A percentile compares a stretch with the other conserved stretches of the same genome.
phyloP scores from a whole-genome alignment of 1,140 invertebrate genomes.

The Diachasma alloeum region DNA sequence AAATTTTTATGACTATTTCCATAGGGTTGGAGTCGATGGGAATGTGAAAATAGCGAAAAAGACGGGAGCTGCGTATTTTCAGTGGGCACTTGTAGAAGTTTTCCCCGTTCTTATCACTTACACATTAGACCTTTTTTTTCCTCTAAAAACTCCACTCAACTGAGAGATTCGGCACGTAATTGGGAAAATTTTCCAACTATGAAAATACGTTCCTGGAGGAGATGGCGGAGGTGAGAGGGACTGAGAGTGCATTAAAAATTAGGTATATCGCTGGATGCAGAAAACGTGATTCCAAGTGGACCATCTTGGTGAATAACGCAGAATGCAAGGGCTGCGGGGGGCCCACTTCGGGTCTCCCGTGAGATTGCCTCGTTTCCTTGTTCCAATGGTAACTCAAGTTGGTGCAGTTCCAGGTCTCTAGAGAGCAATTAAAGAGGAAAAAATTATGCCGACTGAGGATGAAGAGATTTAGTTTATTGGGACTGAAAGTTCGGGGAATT shows the following conservation, averaged over 20 bases:
- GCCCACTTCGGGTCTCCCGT: background rate
- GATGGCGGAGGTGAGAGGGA: background rate
- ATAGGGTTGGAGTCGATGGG: too few species aligned
- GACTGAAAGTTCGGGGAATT: background rate
- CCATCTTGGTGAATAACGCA: conserved; percentile 6
- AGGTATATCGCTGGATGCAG: background rate
- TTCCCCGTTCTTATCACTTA: background rate
- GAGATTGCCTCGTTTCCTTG: background rate
- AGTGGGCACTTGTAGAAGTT: background rate
- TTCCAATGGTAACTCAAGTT: background rate
- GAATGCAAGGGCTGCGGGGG: background rate
- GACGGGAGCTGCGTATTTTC: too few species aligned
- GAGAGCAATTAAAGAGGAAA: background rate
- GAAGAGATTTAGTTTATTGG: background rate
- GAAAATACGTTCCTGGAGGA: background rate
- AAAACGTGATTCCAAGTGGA: background rate
- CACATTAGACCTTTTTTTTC: background rate
- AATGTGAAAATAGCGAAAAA: background rate
- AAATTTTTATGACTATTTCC: too few species aligned
- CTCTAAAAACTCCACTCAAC: background rate
- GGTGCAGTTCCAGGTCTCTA: background rate
- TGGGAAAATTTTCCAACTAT: conserved; percentile 1
- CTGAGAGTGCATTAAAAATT: background rate
- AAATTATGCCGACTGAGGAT: background rate
- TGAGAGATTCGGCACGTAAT: conserved; percentile 2